A percentile compares a stretch with the other conserved stretches of the same genome.
phyloP scores from a whole-genome alignment of 2,888 invertebrate genomes.

The Polydrusus pterygomalis region DNA sequence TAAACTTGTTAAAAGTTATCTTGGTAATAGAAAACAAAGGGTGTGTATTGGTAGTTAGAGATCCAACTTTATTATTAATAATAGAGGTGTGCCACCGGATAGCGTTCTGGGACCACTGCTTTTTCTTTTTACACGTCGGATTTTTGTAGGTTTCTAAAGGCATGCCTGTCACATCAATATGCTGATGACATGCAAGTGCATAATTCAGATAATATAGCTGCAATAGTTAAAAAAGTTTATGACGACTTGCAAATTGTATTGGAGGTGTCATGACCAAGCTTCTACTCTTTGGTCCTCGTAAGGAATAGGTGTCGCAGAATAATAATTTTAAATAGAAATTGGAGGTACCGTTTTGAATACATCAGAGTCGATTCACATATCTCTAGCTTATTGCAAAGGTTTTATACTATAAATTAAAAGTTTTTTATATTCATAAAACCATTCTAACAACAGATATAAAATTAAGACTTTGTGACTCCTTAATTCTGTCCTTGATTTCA shows the following conservation, averaged over 20 bases:
- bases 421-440: too few relatives aligned
- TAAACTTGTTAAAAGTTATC: neutral
- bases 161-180: neutral
- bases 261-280: neutral
- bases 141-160: neutral
- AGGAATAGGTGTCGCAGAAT: too few relatives aligned
- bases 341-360: too few relatives aligned
- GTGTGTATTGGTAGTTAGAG: neutral
- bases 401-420: too few relatives aligned
- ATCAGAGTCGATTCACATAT: too few relatives aligned
- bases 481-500: too few relatives aligned
- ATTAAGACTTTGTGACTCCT: too few relatives aligned
- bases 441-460: too few relatives aligned
- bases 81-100: neutral
- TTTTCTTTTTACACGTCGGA: neutral
- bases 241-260: neutral
- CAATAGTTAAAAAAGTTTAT: neutral
- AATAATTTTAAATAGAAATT: too few relatives aligned
- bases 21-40: neutral
- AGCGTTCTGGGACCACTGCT: neutral
- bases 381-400: too few relatives aligned
- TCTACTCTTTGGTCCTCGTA: too few relatives aligned
- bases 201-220: neutral
- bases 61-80: neutral
- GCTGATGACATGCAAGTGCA: slow-evolving; percentile 7